Evolutionary conservation across 2,113 vertebrate genomes (phyloP).

Genomic region (Sterna hirundo): DNA sequence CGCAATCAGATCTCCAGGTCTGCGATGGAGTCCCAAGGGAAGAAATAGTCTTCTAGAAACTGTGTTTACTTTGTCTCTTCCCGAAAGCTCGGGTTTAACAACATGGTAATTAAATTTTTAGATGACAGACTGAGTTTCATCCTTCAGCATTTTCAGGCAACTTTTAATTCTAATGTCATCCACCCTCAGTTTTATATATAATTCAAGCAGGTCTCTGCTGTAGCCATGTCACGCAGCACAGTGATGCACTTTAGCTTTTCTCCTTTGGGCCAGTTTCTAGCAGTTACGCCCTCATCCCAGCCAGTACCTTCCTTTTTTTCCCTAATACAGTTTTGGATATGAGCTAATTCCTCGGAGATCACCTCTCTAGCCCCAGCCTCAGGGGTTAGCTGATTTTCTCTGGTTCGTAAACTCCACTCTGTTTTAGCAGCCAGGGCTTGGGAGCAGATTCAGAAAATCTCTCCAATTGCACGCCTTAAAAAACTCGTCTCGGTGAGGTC

Average conservation of each 20-base stretch:
- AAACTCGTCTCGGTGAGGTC: rapidly evolving
- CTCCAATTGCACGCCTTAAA: neutral
- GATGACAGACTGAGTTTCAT: neutral
- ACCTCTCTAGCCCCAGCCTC: neutral
- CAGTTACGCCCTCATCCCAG: neutral
- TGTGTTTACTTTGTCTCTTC: neutral
- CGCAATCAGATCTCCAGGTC: neutral
- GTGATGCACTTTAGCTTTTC: neutral
- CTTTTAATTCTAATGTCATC: neutral
- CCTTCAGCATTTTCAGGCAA: neutral
- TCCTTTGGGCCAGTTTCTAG: neutral
- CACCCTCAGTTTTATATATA: neutral
- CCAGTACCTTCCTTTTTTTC: neutral
- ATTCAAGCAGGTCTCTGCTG: neutral
- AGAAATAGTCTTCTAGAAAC: neutral
- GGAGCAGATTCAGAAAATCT: neutral
- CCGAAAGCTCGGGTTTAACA: neutral
- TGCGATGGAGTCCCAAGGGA: neutral
- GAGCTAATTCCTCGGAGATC: neutral
- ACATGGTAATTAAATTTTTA: neutral
- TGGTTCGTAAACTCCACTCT: rapidly evolving
- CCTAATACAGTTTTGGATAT: neutral
- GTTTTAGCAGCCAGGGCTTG: neutral
- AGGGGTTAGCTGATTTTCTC: neutral
- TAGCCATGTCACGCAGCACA: neutral